These are phyloP conservation scores for Zaprionus nigranus DNA, from an alignment of 1,140 invertebrate species.

Conservation along the genomic window DNA sequence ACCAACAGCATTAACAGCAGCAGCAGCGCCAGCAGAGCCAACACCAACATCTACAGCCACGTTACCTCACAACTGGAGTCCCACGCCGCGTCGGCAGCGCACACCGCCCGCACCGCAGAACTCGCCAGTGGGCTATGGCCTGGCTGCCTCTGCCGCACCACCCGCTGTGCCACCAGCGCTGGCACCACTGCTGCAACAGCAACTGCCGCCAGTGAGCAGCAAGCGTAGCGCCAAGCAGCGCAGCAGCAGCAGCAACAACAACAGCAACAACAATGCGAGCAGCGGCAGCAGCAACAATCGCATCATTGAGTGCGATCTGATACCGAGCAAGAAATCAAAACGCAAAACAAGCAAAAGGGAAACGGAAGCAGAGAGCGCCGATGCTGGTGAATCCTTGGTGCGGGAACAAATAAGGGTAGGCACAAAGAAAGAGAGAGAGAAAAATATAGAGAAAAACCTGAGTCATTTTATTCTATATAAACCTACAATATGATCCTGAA, in stretches of 20 bases:
- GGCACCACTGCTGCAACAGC: conserved; percentile 63
- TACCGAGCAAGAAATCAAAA: conserved; percentile 81
- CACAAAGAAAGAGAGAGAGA: background rate
- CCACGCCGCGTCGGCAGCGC: conserved; percentile 59
- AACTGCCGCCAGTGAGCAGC: conserved; percentile 18
- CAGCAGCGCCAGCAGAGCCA: conserved; percentile 14
- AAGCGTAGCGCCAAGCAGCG: conserved; percentile 46
- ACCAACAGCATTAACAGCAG: conserved; percentile 22
- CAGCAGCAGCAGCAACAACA: conserved; percentile 25
- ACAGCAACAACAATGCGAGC: conserved; percentile 26
- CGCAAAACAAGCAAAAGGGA: conserved; percentile 62
- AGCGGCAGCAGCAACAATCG: conserved; percentile 63
- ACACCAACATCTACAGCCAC: conserved; percentile 20
- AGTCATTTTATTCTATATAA: background rate
- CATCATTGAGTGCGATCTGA: conserved; percentile 79
- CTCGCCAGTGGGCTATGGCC: conserved; percentile 71
- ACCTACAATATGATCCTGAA: too few relatives aligned
- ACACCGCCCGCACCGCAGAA: conserved; percentile 77
- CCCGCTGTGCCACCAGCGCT: conserved; percentile 53
- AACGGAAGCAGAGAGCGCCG: conserved; percentile 38
- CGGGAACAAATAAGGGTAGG: conserved; percentile 73
- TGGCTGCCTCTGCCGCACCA: conserved; percentile 23
- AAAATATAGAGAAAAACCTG: background rate
- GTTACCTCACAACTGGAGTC: conserved; percentile 60
- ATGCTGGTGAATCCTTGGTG: conserved; percentile 55